Evolutionary conservation across 2,113 vertebrate genomes (phyloP).

Genomic region (Melospiza melodia): DNA sequence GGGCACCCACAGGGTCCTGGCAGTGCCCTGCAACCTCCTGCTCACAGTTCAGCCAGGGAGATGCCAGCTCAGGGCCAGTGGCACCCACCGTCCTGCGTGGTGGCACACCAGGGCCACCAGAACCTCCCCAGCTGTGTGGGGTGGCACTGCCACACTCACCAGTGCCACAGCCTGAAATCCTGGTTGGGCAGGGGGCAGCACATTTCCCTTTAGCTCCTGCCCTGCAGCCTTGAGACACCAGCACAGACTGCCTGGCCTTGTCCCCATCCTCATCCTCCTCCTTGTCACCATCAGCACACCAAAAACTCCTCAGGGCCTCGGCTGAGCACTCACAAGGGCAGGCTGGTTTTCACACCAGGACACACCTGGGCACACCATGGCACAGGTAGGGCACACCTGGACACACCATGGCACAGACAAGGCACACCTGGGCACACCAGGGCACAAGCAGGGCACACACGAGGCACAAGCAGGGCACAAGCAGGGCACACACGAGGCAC

Average conservation of each 20-base stretch:
- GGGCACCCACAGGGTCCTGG: not conserved
- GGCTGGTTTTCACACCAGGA: too few relatives aligned
- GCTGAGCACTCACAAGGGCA: not conserved
- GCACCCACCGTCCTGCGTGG: fast-evolving
- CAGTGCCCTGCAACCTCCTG: fast-evolving
- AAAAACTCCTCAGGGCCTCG: not conserved
- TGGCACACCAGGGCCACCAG: fast-evolving
- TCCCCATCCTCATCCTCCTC: not conserved
- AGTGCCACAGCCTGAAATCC: not conserved
- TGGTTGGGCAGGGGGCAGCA: fast-evolving
- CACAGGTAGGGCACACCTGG: too few relatives aligned
- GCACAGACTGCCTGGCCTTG: not conserved
- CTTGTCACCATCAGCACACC: not conserved
- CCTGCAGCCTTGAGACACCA: fast-evolving
- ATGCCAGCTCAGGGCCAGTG: not conserved
- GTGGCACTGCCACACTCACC: fast-evolving
- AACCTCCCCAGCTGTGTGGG: fast-evolving
- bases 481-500: too few relatives aligned
- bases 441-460: too few relatives aligned
- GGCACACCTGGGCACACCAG: too few relatives aligned
- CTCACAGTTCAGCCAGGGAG: fast-evolving
- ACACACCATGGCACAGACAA: too few relatives aligned
- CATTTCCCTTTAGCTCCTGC: not conserved
- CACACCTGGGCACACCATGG: not conserved
- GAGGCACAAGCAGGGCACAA: too few relatives aligned